These are phyloP conservation scores for Chiroxiphia lanceolata DNA, from an alignment of 2,797 vertebrate genomes.

Conservation along the genomic window DNA sequence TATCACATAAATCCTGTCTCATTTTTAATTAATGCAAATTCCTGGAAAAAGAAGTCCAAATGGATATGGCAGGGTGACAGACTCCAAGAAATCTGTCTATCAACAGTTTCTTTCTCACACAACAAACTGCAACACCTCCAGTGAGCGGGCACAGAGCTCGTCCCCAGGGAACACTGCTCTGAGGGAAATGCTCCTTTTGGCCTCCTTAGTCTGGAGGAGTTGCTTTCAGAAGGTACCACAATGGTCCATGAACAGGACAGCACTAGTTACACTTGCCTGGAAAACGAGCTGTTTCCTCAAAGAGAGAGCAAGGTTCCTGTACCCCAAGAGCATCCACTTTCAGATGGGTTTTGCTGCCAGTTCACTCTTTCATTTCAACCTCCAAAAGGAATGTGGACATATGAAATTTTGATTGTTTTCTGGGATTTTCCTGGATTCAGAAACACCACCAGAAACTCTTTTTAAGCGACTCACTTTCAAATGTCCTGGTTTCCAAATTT, in stretches of 20 bases:
- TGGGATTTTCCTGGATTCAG: background rate
- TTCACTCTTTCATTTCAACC: background rate
- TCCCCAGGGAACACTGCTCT: background rate
- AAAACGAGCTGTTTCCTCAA: background rate
- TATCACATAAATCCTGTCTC: background rate
- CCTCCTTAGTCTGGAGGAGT: background rate
- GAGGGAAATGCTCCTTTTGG: background rate
- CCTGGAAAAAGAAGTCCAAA: background rate
- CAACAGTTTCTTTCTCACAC: background rate
- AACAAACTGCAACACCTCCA: background rate
- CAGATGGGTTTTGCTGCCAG: background rate
- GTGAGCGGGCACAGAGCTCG: background rate
- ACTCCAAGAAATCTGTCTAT: background rate
- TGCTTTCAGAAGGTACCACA: background rate
- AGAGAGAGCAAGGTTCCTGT: background rate
- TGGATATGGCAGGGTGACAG: background rate
- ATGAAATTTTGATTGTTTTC: background rate
- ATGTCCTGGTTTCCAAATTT: background rate
- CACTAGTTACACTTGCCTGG: rapidly evolving
- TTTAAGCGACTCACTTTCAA: background rate
- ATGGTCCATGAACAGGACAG: background rate
- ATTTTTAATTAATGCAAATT: background rate
- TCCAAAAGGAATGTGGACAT: background rate
- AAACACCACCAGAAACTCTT: background rate
- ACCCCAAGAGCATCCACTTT: background rate